phyloP scores from a whole-genome alignment of 2,888 invertebrate species.

The Ochropleura plecta region DNA sequence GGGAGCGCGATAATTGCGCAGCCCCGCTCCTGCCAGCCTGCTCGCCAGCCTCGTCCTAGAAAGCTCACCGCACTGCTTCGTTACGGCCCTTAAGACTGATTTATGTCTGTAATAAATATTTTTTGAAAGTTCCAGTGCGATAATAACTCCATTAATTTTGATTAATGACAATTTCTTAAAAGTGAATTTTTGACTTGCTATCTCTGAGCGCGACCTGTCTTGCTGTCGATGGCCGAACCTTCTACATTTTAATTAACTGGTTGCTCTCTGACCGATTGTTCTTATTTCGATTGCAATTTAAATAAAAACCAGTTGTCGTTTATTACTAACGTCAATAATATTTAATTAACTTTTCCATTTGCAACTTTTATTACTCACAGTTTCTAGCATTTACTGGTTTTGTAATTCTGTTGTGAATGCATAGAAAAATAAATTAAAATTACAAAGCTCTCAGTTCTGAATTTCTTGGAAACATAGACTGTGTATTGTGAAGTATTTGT shows the following conservation, averaged over 20 bases:
- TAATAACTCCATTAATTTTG: slow-evolving; percentile 91
- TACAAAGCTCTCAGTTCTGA: slow-evolving; percentile 27
- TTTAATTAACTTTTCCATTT: slow-evolving; percentile 57
- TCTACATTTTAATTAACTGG: slow-evolving; percentile 85
- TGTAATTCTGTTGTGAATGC: slow-evolving; percentile 17
- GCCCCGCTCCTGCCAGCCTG: slow-evolving; percentile 64
- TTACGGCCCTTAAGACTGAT: slow-evolving; percentile 89
- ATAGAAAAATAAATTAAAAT: slow-evolving; percentile 33
- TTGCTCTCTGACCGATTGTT: slow-evolving; percentile 82
- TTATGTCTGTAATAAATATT: slow-evolving; percentile 89
- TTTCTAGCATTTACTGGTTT: slow-evolving; percentile 15
- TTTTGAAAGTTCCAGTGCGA: slow-evolving; percentile 90
- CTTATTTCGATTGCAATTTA: slow-evolving; percentile 79
- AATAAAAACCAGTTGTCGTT: slow-evolving; percentile 63
- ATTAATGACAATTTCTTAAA: slow-evolving; percentile 90
- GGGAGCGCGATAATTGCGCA: slow-evolving; percentile 74
- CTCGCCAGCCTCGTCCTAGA: slow-evolving; percentile 86
- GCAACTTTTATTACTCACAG: slow-evolving; percentile 33
- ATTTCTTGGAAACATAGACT: slow-evolving; percentile 68
- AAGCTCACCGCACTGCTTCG: slow-evolving; percentile 85
- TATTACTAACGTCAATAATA: slow-evolving; percentile 51
- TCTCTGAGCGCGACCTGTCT: slow-evolving; percentile 76
- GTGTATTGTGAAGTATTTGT: slow-evolving; percentile 74
- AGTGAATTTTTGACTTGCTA: slow-evolving; percentile 83
- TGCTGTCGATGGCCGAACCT: slow-evolving; percentile 77